A percentile compares a stretch with the other conserved stretches of the same genome.
These are phyloP conservation scores for Boleophthalmus pectinirostris DNA, from an alignment of 2,113 vertebrate species.

Conservation along the genomic window DNA sequence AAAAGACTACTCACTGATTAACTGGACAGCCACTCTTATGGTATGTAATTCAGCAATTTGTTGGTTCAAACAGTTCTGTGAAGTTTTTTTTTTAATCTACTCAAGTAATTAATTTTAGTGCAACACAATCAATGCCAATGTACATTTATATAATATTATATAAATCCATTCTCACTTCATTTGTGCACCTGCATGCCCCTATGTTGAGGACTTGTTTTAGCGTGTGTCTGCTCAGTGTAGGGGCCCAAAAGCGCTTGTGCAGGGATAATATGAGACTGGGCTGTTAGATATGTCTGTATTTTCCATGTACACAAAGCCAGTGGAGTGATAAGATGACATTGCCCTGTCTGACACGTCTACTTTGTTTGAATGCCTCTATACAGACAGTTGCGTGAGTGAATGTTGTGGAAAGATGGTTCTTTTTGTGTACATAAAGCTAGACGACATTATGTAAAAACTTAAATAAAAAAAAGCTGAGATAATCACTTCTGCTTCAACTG, in stretches of 20 bases:
- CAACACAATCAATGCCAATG: not conserved
- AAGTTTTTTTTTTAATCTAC: not conserved
- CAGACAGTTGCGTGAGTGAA: constrained; percentile 18
- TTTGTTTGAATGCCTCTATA: constrained; percentile 49
- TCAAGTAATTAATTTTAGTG: not conserved
- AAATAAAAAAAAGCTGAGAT: not conserved
- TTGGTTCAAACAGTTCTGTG: not conserved
- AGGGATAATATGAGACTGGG: constrained; percentile 33
- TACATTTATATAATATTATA: not conserved
- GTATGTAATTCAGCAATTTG: not conserved
- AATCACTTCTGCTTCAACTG: constrained; percentile 10
- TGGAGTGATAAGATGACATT: constrained; percentile 54
- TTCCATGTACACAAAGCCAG: constrained; percentile 52
- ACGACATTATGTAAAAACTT: constrained; percentile 10
- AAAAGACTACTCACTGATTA: too few species aligned
- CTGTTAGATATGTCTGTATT: constrained; percentile 39
- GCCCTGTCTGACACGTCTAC: constrained; percentile 38
- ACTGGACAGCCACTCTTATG: not conserved
- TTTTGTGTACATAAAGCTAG: constrained; percentile 25
- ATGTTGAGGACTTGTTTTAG: constrained; percentile 15
- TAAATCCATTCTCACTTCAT: not conserved
- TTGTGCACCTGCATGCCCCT: constrained; percentile 6
- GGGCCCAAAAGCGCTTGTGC: constrained; percentile 25
- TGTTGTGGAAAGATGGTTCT: constrained; percentile 26
- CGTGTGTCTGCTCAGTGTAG: constrained; percentile 11